Evolutionary conservation across 1,140 invertebrate species (phyloP), one percentile per base, ranked within the genome.

Genomic region (Calephelis nemesis): DNA sequence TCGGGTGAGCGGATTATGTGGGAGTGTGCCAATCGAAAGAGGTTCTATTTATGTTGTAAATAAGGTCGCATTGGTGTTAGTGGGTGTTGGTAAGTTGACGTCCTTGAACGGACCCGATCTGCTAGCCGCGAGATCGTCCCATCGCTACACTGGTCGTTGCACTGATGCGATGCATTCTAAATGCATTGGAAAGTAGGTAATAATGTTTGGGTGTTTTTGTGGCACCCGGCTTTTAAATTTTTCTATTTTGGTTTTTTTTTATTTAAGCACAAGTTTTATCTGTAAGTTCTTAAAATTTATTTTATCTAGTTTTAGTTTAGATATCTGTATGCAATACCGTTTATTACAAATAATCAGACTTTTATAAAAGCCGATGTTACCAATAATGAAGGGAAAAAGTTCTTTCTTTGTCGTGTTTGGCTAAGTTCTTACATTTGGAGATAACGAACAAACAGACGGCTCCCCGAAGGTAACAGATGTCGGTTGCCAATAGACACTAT

Each of bases 61-160:
- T 83, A 89, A 77, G 74, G 82, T 82, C 39, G 62, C 65, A 54
- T 71, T 75, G 12, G 40, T 45, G 52, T 71, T 71, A 68, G 68
- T 71, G 77, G 75, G 81, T 77, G 77, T 72, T 70, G 45, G 11
- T 67, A 74, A 90, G 85, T 90, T 82, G 87, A 89, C 84, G 89
- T 90, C 89, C 88, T 91, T 91, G 88, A 83, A 87, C 83, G 87
- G 88, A 91, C 88, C 84, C 87, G 88, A 91, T 90, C 88, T 90
- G 88, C 88, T 89, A 88, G 84, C 74, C 78, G 75, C 84, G 88
- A 89, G 85, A 87, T 84, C 85, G 86, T 84, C 83, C 83, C 87
- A 85, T 82, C 82, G 82, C 77, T 75, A 77, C 69, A 74, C 78
- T 89, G 87, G 88, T 89, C 87, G 88, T 90, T 91, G 88, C 88